Evolutionary conservation across 2,888 invertebrate species (phyloP).

Genomic region (Acronicta psi): DNA sequence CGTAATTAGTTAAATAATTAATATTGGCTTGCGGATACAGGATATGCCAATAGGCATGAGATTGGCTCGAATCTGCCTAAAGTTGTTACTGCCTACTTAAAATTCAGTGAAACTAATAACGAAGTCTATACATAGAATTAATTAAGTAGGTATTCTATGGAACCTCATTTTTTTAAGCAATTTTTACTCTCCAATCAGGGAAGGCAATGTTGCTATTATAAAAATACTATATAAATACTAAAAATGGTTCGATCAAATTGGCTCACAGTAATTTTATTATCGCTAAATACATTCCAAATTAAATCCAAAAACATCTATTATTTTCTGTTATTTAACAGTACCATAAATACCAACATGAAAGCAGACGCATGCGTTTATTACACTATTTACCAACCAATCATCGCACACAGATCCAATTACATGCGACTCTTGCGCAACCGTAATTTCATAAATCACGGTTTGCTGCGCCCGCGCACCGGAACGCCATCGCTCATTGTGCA

Average conservation of each 20-base stretch:
- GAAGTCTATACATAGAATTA: too few species aligned
- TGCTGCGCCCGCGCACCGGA: constrained; percentile 47
- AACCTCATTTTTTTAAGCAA: too few species aligned
- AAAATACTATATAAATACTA: not conserved
- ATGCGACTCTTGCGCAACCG: constrained; percentile 48
- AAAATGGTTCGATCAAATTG: not conserved
- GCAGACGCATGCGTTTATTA: constrained; percentile 12
- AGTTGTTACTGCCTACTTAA: not conserved
- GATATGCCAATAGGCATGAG: not conserved
- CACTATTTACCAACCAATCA: constrained; percentile 38
- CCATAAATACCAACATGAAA: constrained; percentile 24
- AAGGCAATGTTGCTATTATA: too few species aligned
- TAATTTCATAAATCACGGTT: constrained; percentile 51
- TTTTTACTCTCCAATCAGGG: too few species aligned
- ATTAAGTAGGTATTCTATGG: too few species aligned
- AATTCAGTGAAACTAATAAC: not conserved
- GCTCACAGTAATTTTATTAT: too few species aligned
- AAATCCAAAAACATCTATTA: not conserved
- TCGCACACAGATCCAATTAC: constrained; percentile 46
- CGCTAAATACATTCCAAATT: too few species aligned
- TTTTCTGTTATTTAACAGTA: not conserved
- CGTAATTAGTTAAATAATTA: constrained; percentile 12
- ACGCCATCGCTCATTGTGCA: constrained; percentile 36
- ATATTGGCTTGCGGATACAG: not conserved
- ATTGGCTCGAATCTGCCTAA: too few species aligned